Conservation (phyloP, 2,113 vertebrate species). For the Eurypyga helias region DNA sequence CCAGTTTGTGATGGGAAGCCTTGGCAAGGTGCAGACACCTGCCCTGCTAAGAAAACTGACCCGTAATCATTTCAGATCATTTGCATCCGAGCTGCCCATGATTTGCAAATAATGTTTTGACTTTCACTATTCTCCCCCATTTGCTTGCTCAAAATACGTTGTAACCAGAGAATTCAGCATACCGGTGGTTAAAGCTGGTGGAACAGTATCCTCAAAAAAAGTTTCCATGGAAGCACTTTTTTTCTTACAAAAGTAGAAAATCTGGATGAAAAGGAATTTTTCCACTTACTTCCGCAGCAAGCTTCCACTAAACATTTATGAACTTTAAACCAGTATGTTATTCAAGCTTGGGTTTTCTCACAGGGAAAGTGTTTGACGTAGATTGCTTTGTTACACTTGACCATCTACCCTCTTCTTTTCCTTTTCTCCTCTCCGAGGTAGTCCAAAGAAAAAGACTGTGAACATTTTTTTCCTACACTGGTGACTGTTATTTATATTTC, state of each 20-base stretch:
- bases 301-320: not conserved
- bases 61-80: not conserved
- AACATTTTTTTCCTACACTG: not conserved
- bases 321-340: not conserved
- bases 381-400: not conserved
- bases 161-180: not conserved
- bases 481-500: constrained; percentile 20
- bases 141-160: not conserved
- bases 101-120: not conserved
- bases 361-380: not conserved
- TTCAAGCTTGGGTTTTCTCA: not conserved
- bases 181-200: not conserved
- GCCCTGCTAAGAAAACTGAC: not conserved
- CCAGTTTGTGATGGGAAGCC: not conserved
- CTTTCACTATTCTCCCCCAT: not conserved
- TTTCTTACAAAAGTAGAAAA: not conserved
- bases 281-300: not conserved
- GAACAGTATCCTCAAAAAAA: not conserved
- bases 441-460: not conserved
- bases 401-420: not conserved
- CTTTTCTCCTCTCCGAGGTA: not conserved
- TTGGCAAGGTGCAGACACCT: not conserved
- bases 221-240: not conserved
- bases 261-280: not conserved
- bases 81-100: fast-evolving